Evolutionary conservation across 64 coral and sea anemone species (phyloP), one percentile per base, ranked within the genome.

Genomic region (Porites australiensis): DNA sequence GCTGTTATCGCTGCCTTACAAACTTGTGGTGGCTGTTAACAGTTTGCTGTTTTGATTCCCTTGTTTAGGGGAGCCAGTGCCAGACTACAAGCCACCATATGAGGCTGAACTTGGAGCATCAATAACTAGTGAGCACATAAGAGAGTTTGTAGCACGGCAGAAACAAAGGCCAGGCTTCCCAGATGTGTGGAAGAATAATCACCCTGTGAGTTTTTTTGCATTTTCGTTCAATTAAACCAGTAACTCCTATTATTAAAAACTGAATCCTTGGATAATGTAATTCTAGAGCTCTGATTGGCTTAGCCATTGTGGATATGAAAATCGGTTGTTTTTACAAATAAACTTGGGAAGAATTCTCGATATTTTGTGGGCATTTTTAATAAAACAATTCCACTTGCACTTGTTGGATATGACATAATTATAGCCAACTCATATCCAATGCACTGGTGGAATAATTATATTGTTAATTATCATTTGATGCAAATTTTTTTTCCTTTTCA

Each of bases 101-200:
- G 95, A 97, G 55, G 85, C 82, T 75, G 95, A 97, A 54, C 78
- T 97, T 47, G 95, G 95, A 14, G 46, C 88, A 44, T 78, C 90
- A 20, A 90, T 94, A 37, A 93, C 91, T 3, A 90, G 81, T 70
- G 95, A 98, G 49, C 70, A 83, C 73, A 93, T 98, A 18, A 83
- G 94, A 69, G 79, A 74, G 13, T 98, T 63, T 88, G 95, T 98
- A 43, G 95, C 94, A 15, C 53, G 83, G 18, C 90, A 88, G 55
- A 98, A 98, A 44, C 60, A 46, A 67, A 94, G 95, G 27, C 95
- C 95, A 69, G 82, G 70, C 50, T 98, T 98, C 47, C 95, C 92
- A 12, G 95, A 98, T 91, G 95, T 93, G 55, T 98, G 95, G 95
- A 98, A 98, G 94, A 72, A 91, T 67, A 98, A 98, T 43, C 95